Conservation (phyloP, 2,113 vertebrate species). For the Smithornis capensis region DNA sequence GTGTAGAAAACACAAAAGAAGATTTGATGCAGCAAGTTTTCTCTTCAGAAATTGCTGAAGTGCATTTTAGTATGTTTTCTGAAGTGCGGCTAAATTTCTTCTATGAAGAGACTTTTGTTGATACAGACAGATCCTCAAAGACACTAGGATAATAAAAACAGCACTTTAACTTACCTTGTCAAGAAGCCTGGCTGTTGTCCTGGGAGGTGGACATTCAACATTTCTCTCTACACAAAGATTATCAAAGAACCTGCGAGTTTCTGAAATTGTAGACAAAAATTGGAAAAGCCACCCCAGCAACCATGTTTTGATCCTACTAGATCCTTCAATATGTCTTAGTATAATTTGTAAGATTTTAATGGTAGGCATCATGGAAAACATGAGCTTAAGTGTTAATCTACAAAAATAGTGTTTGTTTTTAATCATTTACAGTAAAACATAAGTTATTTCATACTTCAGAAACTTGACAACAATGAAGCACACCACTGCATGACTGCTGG, state of each 20-base stretch:
- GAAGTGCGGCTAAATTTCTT: neutral
- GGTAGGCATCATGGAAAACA: neutral
- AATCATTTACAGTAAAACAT: neutral
- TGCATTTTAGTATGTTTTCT: neutral
- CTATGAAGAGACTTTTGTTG: neutral
- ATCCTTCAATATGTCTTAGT: neutral
- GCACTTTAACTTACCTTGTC: constrained; percentile 83
- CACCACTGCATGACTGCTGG: neutral
- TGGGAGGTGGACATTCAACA: constrained; percentile 90
- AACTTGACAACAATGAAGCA: neutral
- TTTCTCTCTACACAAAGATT: constrained; percentile 84
- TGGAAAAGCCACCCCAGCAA: neutral
- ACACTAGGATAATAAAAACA: neutral
- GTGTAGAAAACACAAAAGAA: neutral
- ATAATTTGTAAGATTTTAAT: neutral
- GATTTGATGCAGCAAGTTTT: neutral
- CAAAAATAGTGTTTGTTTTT: neutral
- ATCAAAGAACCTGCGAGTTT: constrained; percentile 92
- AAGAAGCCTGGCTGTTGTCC: constrained; percentile 93
- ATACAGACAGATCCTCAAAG: neutral
- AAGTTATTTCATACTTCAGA: neutral
- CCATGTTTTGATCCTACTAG: neutral
- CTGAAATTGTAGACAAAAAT: constrained; percentile 64
- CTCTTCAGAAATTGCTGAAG: neutral
- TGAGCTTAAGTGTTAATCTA: neutral